Evolutionary conservation across 2,888 invertebrate genomes (phyloP), one percentile per base, ranked within the genome.

Genomic region (Nephrotoma flavescens): DNA sequence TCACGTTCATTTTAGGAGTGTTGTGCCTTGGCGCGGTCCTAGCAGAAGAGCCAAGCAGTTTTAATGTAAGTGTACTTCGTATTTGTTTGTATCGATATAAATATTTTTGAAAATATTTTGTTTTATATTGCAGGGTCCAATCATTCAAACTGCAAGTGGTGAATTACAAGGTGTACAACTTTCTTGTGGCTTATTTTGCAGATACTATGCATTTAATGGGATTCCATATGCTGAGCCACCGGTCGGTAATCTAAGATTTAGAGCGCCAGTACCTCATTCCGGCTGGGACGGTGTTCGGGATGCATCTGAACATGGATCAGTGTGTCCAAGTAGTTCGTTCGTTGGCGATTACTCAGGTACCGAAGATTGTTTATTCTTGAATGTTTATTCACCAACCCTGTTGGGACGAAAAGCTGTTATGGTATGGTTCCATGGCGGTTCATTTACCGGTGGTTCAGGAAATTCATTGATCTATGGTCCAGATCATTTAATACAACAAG

Each of bases 321-420:
- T 2, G 4, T 88, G 88, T 86, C 87, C 87, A 47, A 86, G 86
- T 71, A 85, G 47, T 45, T 15, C 85, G 5, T 4, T 1, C 2
- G 5, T 42, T 1, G 84, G 84, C 2, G 71, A 71, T 0, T 84
- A 84, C 15, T 42, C 42, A 7, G 84, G 84, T 0, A 19, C 1
- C 7, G 88, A 88, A 45, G 87, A 88, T 86, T 88, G 88, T 83
- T 42, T 88, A 19, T 88, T 87, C 52, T 87, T 88, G 11, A 88
- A 88, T 41, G 87, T 88, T 11, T 88, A 88, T 71, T 87, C 87
- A 52, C 87, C 86, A 86, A 31, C 83, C 83, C 47, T 87, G 6
- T 52, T 41, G n/a, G 87, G 86, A 6, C 19, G 31, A 11, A 15
- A 87, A 12, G 31, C 88, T 2, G 88, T 88, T 1, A 87, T 88